phyloP scores from a whole-genome alignment of 2,888 invertebrate genomes.

The Julus scandinavius region DNA sequence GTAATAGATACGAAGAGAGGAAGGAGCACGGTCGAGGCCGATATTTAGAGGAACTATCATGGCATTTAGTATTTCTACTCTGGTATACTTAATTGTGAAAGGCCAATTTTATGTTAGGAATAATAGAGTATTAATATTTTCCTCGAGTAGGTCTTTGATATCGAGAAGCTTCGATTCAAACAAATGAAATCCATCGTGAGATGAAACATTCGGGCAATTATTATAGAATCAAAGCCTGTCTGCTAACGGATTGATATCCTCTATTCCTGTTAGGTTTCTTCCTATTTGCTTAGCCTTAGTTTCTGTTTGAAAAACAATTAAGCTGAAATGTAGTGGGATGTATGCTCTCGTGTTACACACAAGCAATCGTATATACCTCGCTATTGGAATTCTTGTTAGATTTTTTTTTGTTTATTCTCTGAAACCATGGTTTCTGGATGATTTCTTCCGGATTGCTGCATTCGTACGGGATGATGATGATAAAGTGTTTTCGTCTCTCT shows the following conservation, averaged over 20 bases:
- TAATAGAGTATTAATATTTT: too few relatives aligned
- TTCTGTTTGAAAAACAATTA: slow-evolving; percentile 18
- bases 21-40: too few relatives aligned
- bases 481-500: slow-evolving; percentile 12
- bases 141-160: too few relatives aligned
- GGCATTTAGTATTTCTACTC: too few relatives aligned
- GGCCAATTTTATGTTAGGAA: too few relatives aligned
- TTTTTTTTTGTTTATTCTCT: not conserved
- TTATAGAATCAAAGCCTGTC: not conserved
- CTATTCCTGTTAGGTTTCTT: not conserved
- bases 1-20: too few relatives aligned
- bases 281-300: slow-evolving; percentile 18
- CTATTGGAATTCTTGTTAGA: slow-evolving; percentile 11
- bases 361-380: not conserved
- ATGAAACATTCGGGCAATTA: not conserved
- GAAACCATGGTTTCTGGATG: slow-evolving; percentile 18
- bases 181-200: not conserved
- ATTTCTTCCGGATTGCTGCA: slow-evolving; percentile 18
- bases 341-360: not conserved
- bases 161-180: too few relatives aligned
- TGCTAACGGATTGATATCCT: not conserved
- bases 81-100: too few relatives aligned
- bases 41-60: too few relatives aligned
- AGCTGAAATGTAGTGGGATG: slow-evolving; percentile 10
- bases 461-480: slow-evolving; percentile 18